A percentile compares a stretch with the other conserved stretches of the same genome.
phyloP scores from a whole-genome alignment of 2,888 invertebrate genomes.

The Drosophila subquinaria region DNA sequence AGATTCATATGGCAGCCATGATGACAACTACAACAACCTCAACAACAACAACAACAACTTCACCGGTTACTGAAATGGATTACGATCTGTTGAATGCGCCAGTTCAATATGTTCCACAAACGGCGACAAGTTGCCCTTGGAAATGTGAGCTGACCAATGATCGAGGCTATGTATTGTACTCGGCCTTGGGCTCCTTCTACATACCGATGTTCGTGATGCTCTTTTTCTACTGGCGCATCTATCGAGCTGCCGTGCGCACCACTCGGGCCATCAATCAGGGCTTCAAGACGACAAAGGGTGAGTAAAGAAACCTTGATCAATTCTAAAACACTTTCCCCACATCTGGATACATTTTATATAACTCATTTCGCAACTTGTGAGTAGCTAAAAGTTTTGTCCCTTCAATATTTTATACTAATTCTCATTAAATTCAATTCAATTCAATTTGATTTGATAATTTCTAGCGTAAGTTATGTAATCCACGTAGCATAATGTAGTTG shows the following conservation, averaged over 20 bases:
- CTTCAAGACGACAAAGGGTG: constrained; percentile 94
- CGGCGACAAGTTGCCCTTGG: constrained; percentile 90
- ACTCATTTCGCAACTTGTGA: constrained; percentile 73
- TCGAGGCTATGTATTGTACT: constrained; percentile 98
- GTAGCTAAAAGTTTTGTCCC: constrained; percentile 72
- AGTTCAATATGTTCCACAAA: constrained; percentile 45
- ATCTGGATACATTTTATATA: constrained; percentile 57
- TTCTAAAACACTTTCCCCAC: constrained; percentile 31
- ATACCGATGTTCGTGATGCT: constrained; percentile 99
- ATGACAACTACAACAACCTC: constrained; percentile 30
- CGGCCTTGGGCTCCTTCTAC: constrained; percentile 98
- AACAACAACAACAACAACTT: constrained; percentile 31
- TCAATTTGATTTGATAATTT: constrained; percentile 38
- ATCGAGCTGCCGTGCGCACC: constrained; percentile 96
- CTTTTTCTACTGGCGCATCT: constrained; percentile 99
- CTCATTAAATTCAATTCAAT: constrained; percentile 37
- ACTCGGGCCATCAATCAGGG: constrained; percentile 97
- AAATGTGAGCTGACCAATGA: constrained; percentile 97
- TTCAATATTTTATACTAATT: constrained; percentile 50
- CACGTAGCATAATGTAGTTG: constrained; percentile 73
- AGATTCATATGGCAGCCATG: constrained; percentile 58
- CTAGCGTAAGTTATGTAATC: constrained; percentile 59
- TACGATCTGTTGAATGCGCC: constrained; percentile 46
- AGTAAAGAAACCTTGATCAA: constrained; percentile 53
- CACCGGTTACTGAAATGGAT: constrained; percentile 43